These are phyloP conservation scores for Proctacanthus coquilletti DNA, from an alignment of 1,140 invertebrate genomes.

Conservation along the genomic window DNA sequence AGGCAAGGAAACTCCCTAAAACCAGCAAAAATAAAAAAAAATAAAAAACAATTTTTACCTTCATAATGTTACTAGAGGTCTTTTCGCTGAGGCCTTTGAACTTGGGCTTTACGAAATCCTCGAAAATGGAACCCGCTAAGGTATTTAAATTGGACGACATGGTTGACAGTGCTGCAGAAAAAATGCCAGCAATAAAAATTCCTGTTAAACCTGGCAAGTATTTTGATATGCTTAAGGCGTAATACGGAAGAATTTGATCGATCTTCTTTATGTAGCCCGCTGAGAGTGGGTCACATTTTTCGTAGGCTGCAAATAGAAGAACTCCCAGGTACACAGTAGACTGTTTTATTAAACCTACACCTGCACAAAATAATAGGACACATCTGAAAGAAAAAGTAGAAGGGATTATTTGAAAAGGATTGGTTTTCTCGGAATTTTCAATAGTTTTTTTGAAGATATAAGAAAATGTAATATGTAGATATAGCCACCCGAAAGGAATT, in stretches of 20 bases:
- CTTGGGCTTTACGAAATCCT: slow-evolving; percentile 36
- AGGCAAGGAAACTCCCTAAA: too few species aligned
- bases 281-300: slow-evolving; percentile 41
- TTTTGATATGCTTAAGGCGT: slow-evolving; percentile 41
- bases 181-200: slow-evolving; percentile 55
- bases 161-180: slow-evolving; percentile 46
- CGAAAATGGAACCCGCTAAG: slow-evolving; percentile 37
- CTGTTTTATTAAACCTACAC: too few species aligned
- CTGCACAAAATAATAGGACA: too few species aligned
- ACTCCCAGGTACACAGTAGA: slow-evolving; percentile 39
- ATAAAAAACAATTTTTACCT: too few species aligned
- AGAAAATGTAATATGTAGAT: too few species aligned
- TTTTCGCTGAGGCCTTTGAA: slow-evolving; percentile 14
- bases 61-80: slow-evolving; percentile 27
- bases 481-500: too few species aligned
- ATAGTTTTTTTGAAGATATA: too few species aligned
- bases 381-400: too few species aligned
- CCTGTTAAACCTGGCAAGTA: slow-evolving; percentile 43
- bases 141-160: slow-evolving; percentile 35
- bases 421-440: too few species aligned
- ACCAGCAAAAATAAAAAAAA: too few species aligned
- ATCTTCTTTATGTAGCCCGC: slow-evolving; percentile 27
- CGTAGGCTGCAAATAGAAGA: slow-evolving; percentile 41
- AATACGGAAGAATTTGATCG: slow-evolving; percentile 40
- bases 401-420: too few species aligned